Conservation (phyloP, 2,113 vertebrate genomes). For the Ploceus nigricollis region DNA sequence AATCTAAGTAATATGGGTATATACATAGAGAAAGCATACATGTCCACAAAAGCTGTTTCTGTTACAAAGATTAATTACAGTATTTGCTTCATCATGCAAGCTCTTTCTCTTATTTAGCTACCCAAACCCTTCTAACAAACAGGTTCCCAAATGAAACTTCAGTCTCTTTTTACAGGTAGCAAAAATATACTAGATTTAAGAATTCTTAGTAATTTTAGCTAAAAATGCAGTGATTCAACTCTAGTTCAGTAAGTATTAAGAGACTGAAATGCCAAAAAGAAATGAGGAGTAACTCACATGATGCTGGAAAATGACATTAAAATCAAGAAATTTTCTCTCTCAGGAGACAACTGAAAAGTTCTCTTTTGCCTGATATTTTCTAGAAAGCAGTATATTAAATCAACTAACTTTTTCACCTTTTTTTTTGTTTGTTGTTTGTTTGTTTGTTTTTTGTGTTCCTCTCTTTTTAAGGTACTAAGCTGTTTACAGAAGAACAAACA, state of each 20-base stretch:
- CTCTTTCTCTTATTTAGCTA: neutral
- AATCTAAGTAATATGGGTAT: neutral
- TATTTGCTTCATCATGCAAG: neutral
- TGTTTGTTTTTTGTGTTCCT: neutral
- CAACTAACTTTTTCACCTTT: neutral
- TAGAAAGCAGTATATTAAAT: neutral
- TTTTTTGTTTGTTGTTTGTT: neutral
- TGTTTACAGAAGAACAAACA: constrained; percentile 73
- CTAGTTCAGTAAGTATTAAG: neutral
- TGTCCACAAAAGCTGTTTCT: neutral
- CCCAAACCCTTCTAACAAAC: neutral
- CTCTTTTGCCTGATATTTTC: neutral
- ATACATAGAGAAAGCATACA: neutral
- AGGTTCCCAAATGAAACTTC: neutral
- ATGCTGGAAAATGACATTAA: neutral
- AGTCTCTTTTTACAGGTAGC: neutral
- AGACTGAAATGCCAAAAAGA: neutral
- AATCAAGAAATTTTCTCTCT: neutral
- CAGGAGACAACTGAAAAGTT: neutral
- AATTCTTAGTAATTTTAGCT: neutral
- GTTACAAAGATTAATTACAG: neutral
- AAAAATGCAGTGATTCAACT: neutral
- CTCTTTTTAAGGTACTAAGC: constrained; percentile 75
- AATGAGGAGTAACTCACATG: neutral
- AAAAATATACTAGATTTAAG: neutral